Conservation (phyloP, 2,888 invertebrate genomes). For the Punctoribates punctum region DNA sequence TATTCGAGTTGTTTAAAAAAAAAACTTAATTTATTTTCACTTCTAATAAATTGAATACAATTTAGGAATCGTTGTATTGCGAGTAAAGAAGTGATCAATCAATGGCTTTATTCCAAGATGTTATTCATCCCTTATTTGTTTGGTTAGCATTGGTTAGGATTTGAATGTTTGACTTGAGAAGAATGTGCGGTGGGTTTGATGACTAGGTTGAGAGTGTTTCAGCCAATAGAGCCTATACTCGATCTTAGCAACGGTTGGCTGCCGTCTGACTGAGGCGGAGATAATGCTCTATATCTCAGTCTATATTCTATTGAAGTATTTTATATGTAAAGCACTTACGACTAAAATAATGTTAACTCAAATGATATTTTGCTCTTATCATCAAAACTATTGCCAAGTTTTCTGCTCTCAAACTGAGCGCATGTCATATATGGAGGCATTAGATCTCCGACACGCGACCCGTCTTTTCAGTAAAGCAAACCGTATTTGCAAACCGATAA, state of each 20-base stretch:
- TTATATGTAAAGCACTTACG: background rate
- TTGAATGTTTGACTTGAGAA: slow-evolving; percentile 2
- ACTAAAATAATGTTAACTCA: slow-evolving; percentile 20
- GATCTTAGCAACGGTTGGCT: slow-evolving; percentile 26
- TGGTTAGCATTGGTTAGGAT: slow-evolving; percentile 24
- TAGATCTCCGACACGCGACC: slow-evolving; percentile 16
- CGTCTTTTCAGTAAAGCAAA: background rate
- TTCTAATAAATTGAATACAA: background rate
- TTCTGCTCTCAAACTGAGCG: background rate
- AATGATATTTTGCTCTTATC: slow-evolving; percentile 26
- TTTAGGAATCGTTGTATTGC: background rate
- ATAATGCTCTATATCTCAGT: background rate
- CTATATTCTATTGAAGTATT: background rate
- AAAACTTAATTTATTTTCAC: no score
- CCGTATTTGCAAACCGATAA: background rate
- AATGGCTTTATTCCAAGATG: slow-evolving; percentile 1
- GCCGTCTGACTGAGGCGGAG: slow-evolving; percentile 26
- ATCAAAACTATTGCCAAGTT: slow-evolving; percentile 6
- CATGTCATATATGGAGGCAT: slow-evolving; percentile 1
- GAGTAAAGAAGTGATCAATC: background rate
- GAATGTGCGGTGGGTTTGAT: slow-evolving; percentile 29
- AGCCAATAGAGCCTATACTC: slow-evolving; percentile 15
- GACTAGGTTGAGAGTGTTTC: background rate
- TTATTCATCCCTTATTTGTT: slow-evolving; percentile 4
- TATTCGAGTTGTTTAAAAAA: background rate